Percentiles rank a stretch among this genome's conserved stretches.
These are phyloP conservation scores for Hormaphis cornu DNA, from an alignment of 1,140 invertebrate species.

Conservation along the genomic window DNA sequence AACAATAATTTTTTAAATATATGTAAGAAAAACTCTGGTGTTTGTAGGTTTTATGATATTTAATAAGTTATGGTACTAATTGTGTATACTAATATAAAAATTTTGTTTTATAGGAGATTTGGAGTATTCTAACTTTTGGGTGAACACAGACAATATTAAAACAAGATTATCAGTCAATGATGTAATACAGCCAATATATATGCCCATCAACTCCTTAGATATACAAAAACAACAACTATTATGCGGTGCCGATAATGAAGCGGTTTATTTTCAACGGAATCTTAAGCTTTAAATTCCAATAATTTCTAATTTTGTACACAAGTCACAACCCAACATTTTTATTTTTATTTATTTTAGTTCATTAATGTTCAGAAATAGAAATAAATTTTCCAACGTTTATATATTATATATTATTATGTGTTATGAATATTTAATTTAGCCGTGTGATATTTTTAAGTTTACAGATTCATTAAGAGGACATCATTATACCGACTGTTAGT, in stretches of 20 bases:
- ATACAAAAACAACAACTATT: slow-evolving; percentile 25
- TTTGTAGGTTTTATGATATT: too few relatives aligned
- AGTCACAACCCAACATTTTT: not conserved
- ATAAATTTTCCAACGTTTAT: too few relatives aligned
- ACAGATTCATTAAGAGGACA: too few relatives aligned
- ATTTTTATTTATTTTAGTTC: not conserved
- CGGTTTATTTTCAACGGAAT: slow-evolving; percentile 12
- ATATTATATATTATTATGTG: too few relatives aligned
- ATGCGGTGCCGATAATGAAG: slow-evolving; percentile 25
- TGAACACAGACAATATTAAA: slow-evolving; percentile 3
- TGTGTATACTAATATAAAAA: not conserved
- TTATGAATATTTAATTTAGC: too few relatives aligned
- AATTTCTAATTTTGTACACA: too few relatives aligned
- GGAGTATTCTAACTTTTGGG: slow-evolving; percentile 23
- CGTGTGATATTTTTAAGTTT: too few relatives aligned
- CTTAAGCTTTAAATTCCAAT: slow-evolving; percentile 5
- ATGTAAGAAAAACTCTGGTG: too few relatives aligned
- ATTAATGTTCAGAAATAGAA: too few relatives aligned
- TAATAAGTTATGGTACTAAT: not conserved
- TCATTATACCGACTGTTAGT: too few relatives aligned
- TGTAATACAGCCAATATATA: slow-evolving; percentile 18
- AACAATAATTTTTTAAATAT: too few relatives aligned
- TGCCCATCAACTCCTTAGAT: slow-evolving; percentile 22
- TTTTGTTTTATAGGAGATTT: not conserved
- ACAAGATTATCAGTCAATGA: slow-evolving; percentile 5